Evolutionary conservation across 2,113 vertebrate species (phyloP), one percentile per base, ranked within the genome.

Genomic region (Mesembrinibis cayennensis): DNA sequence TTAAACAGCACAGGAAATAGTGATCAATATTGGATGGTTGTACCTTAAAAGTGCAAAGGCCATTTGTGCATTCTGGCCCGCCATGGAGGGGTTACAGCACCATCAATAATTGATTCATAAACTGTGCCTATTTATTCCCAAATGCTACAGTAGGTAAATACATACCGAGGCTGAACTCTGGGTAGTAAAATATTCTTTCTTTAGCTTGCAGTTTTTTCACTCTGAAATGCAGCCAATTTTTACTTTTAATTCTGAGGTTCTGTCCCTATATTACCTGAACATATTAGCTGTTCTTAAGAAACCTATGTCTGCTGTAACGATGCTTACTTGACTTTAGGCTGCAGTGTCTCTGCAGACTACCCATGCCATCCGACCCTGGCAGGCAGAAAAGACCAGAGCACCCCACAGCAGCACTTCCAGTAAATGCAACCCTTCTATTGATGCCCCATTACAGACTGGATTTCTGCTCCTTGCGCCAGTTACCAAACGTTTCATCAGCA

Each of bases 91-190:
- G 96, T 97, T 97, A 96, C 78, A 93, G 76, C 73, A 93, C 65
- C 90, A 97, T 98, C 96, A 98, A 98, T 97, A 97, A 98, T 88
- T 93, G 86, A 97, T 97, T 79, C 72, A 94, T 97, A 97, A 97
- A 94, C 90, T 87, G 70, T 95, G 87, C 77, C 87, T 87, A 80
- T 94, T 95, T 97, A 97, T 97, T 97, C 95, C 90, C 94, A 95
- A 96, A 97, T 87, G 94, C 89, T 84, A 83, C 91, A 93, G 74
- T 66, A 97, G 91, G 90, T 96, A 98, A 97, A 97, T 70, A 91
- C 62, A 62, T 65, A 80, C 44, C 36, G 50, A 85, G 69, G 9
- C 29, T 78, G 79, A 91, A 92, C 90, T 97, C 56, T 17, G 40
- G 56, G 30, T 72, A 94, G 80, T 36, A 80, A 93, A 85, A 96